A percentile compares a stretch with the other conserved stretches of the same genome.
Evolutionary conservation across 2,113 vertebrate genomes (phyloP).

Genomic region (Pelusios castaneus): DNA sequence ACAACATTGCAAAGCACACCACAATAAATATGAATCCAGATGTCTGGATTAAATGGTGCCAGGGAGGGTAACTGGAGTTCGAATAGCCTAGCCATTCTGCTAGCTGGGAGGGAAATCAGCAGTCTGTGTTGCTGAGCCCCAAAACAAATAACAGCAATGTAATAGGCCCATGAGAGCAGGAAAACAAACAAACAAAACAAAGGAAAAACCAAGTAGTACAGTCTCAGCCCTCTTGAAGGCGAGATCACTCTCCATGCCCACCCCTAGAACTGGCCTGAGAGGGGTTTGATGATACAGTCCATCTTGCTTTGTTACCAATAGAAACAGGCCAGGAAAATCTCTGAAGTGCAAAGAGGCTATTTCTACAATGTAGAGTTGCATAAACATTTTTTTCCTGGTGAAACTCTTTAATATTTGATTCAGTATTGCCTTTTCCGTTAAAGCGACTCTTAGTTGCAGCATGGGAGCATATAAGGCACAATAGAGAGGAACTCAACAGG

Average conservation of each 20-base stretch:
- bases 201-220: not conserved
- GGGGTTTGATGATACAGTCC: not conserved
- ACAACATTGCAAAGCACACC: not conserved
- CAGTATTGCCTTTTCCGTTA: not conserved
- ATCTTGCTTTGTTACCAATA: not conserved
- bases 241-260: not conserved
- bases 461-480: not conserved
- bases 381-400: not conserved
- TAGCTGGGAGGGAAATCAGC: not conserved
- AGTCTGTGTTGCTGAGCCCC: not conserved
- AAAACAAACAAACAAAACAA: not conserved
- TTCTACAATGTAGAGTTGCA: not conserved
- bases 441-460: not conserved
- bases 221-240: too few relatives aligned
- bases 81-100: not conserved
- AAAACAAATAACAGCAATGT: not conserved
- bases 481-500: not conserved
- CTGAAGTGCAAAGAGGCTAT: not conserved
- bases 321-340: not conserved
- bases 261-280: not conserved
- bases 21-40: not conserved
- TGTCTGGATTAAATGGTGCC: not conserved
- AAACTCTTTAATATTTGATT: not conserved
- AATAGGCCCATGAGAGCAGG: not conserved
- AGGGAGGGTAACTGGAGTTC: not conserved